These are phyloP conservation scores for Smithornis capensis DNA, from an alignment of 2,113 vertebrate species.

Conservation along the genomic window DNA sequence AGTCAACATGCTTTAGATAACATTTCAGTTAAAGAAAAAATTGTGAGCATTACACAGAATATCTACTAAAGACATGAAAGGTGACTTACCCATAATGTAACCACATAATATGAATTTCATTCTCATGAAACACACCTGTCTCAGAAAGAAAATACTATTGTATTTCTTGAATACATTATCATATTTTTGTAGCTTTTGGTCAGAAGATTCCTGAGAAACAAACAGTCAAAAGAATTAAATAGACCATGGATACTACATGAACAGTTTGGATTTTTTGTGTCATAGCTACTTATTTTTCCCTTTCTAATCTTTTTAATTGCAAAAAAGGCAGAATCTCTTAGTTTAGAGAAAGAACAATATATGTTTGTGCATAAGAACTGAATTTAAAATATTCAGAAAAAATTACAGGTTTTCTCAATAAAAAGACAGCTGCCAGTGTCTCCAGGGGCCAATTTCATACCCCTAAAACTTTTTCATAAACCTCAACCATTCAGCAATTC, in stretches of 20 bases:
- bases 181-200: neutral
- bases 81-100: neutral
- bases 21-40: neutral
- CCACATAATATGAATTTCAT: neutral
- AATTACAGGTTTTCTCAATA: neutral
- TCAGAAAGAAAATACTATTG: neutral
- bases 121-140: neutral
- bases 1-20: neutral
- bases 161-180: neutral
- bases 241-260: neutral
- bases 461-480: neutral
- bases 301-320: neutral
- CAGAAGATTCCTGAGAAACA: neutral
- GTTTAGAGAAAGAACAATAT: neutral
- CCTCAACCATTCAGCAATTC: accelerated
- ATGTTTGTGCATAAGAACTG: neutral
- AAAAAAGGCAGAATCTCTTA: neutral
- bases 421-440: neutral
- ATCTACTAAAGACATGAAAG: neutral
- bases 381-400: neutral
- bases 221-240: neutral
- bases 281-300: neutral
- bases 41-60: neutral
- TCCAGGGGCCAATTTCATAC: neutral
- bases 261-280: neutral